These are phyloP conservation scores for Neosilurus hyrtlii DNA, from an alignment of 2,797 vertebrate genomes.

Conservation along the genomic window DNA sequence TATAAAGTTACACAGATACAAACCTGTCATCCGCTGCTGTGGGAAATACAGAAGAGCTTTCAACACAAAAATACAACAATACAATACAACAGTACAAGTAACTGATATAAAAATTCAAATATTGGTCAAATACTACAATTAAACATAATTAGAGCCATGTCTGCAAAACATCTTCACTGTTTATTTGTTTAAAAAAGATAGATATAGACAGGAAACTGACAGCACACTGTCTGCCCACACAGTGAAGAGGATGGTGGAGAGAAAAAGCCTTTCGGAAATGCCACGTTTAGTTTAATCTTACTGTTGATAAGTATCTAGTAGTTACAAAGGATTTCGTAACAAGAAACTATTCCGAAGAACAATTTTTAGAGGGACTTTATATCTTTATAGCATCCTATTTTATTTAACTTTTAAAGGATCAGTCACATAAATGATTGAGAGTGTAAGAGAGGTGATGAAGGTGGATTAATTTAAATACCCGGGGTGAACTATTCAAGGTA, in stretches of 20 bases:
- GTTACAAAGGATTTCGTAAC: neutral
- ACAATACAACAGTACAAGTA: neutral
- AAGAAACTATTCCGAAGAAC: neutral
- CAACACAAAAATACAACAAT: neutral
- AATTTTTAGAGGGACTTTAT: neutral
- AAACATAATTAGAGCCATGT: neutral
- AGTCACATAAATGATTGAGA: neutral
- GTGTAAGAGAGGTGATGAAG: neutral
- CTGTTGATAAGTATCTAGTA: neutral
- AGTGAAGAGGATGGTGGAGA: neutral
- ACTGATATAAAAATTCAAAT: neutral
- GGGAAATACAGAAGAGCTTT: neutral
- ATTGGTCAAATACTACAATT: neutral
- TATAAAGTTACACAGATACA: neutral
- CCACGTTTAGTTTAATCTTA: neutral
- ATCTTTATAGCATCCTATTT: neutral
- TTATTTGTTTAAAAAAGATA: neutral
- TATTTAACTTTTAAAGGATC: neutral
- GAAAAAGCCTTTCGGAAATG: neutral
- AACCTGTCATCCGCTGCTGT: neutral
- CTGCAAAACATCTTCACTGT: neutral
- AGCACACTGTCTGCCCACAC: neutral
- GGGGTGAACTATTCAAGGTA: too few relatives aligned
- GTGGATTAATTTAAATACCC: too few relatives aligned
- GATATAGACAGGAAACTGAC: neutral